phyloP scores from a whole-genome alignment of 2,113 vertebrate species.

The Bungarus multicinctus region DNA sequence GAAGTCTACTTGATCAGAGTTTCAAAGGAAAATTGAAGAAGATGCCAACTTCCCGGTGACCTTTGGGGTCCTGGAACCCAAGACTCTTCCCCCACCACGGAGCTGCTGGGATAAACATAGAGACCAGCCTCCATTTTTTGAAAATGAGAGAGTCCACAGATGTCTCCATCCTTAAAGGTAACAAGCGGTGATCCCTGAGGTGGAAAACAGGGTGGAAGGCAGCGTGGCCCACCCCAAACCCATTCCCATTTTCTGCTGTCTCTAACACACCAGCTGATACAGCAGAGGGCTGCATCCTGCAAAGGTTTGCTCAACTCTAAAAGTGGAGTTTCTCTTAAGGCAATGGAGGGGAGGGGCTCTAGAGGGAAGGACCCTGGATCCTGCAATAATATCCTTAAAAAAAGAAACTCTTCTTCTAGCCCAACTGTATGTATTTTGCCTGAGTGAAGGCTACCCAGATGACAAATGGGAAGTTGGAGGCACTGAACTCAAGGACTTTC shows the following conservation, averaged over 20 bases:
- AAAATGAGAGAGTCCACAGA: not conserved
- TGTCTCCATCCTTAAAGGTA: not conserved
- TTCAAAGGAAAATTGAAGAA: not conserved
- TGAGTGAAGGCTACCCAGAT: conserved; percentile 27
- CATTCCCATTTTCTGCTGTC: no score
- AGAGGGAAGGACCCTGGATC: not conserved
- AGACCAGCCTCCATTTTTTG: not conserved
- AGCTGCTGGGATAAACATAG: not conserved
- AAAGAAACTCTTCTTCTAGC: not conserved
- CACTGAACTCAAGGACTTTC: not conserved
- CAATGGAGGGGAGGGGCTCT: not conserved
- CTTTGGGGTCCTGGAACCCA: not conserved
- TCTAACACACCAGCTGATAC: not conserved
- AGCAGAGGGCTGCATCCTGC: no score
- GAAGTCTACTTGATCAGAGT: not conserved
- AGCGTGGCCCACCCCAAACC: not conserved
- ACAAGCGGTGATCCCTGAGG: not conserved
- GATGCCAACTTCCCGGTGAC: not conserved
- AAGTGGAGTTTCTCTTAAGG: not conserved
- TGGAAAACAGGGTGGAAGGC: not conserved
- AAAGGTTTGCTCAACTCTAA: not conserved
- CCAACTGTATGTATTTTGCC: not conserved
- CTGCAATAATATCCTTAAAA: not conserved
- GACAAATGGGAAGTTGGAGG: conserved; percentile 17
- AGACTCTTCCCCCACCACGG: not conserved